Percentiles rank a stretch among this genome's conserved stretches.
Evolutionary conservation across 2,888 invertebrate genomes (phyloP).

Genomic region (Athalia circularis): DNA sequence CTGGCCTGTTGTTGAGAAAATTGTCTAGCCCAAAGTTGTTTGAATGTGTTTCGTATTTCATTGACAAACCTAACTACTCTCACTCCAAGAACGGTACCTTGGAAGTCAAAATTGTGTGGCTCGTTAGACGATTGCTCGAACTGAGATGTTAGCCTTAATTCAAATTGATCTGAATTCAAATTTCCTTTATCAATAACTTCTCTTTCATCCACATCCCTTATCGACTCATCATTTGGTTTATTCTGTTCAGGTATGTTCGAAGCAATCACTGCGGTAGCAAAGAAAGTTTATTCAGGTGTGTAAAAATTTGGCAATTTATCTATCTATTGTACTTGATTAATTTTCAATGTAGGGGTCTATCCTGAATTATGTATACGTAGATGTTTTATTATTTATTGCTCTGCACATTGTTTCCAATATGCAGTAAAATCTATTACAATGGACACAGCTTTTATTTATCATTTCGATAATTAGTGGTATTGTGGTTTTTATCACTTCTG

Average conservation of each 20-base stretch:
- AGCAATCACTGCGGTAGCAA: slow-evolving; percentile 70
- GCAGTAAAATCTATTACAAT: not conserved
- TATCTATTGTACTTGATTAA: slow-evolving; percentile 43
- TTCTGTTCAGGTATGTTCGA: slow-evolving; percentile 74
- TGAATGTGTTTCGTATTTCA: slow-evolving; percentile 32
- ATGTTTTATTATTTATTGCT: not conserved
- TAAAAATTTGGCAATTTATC: slow-evolving; percentile 58
- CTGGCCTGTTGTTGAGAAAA: slow-evolving; percentile 12
- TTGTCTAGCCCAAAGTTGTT: slow-evolving; percentile 19
- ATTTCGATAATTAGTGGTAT: not conserved
- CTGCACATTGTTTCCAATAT: not conserved
- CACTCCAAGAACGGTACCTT: too few relatives aligned
- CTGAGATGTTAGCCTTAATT: not conserved
- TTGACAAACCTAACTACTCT: slow-evolving; percentile 24
- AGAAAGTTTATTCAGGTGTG: slow-evolving; percentile 73
- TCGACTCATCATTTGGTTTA: slow-evolving; percentile 68
- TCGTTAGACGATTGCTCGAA: not conserved
- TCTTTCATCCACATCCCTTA: slow-evolving; percentile 47
- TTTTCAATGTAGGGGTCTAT: slow-evolving; percentile 31
- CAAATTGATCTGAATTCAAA: too few relatives aligned
- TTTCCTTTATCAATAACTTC: not conserved
- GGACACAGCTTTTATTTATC: not conserved
- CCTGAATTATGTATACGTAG: not conserved
- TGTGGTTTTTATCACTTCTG: slow-evolving; percentile 1
- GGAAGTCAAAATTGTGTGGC: too few relatives aligned